Conservation (phyloP, 2,113 vertebrate genomes). For the Melanerpes aurifrons region DNA sequence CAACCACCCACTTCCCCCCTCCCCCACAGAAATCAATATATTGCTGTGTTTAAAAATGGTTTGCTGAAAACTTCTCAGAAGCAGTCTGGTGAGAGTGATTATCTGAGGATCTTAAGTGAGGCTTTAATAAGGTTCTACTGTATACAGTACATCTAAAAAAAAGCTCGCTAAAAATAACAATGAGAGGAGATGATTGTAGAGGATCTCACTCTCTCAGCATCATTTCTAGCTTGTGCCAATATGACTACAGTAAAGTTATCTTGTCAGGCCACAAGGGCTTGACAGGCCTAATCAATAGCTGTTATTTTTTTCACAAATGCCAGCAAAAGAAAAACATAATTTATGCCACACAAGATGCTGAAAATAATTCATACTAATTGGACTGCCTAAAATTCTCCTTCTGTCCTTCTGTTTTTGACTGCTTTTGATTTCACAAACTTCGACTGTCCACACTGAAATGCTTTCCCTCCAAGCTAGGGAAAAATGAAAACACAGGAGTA, state of each 20-base stretch:
- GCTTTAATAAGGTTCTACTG: constrained; percentile 65
- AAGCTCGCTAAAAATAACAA: constrained; percentile 66
- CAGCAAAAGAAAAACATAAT: constrained; percentile 60
- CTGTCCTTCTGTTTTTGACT: constrained; percentile 7
- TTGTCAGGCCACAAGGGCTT: constrained; percentile 45
- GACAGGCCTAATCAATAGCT: constrained; percentile 63
- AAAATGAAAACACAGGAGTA: constrained; percentile 47
- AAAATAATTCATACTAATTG: constrained; percentile 56
- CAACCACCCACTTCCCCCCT: constrained; percentile 42
- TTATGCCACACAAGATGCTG: constrained; percentile 55
- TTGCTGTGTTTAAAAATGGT: constrained; percentile 42
- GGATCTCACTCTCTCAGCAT: constrained; percentile 54
- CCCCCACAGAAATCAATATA: constrained; percentile 45
- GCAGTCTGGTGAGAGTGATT: constrained; percentile 38
- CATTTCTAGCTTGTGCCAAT: constrained; percentile 34
- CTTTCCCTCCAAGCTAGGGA: constrained; percentile 33
- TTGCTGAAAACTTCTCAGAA: constrained; percentile 43
- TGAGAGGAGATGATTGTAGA: constrained; percentile 53
- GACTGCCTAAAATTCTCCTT: constrained; percentile 37
- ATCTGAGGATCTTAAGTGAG: constrained; percentile 39
- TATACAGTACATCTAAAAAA: constrained; percentile 59
- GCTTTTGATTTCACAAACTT: constrained; percentile 52
- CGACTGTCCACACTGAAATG: constrained; percentile 33
- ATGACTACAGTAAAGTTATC: constrained; percentile 52
- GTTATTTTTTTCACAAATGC: constrained; percentile 63